phyloP scores from a whole-genome alignment of 2,113 vertebrate genomes.

The Tachysurus fulvidraco region DNA sequence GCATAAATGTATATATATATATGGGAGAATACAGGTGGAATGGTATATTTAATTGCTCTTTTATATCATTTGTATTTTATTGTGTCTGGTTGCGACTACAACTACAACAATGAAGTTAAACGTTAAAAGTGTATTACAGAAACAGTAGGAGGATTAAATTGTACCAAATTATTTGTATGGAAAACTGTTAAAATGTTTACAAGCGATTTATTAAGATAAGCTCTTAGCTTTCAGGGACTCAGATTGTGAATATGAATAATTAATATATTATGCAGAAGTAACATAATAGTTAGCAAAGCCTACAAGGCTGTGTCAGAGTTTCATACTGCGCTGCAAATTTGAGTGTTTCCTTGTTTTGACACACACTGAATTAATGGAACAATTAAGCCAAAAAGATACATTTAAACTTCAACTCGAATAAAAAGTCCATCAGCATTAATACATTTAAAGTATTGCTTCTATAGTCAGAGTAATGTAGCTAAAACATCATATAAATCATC shows the following conservation, averaged over 20 bases:
- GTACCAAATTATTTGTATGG: neutral
- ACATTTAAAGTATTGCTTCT: neutral
- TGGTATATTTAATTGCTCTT: neutral
- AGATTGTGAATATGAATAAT: slow-evolving; percentile 31
- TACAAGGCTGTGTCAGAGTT: neutral
- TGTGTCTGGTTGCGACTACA: neutral
- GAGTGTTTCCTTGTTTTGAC: neutral
- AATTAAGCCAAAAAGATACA: neutral
- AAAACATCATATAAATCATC: neutral
- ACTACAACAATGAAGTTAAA: neutral
- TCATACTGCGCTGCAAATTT: neutral
- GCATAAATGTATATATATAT: neutral
- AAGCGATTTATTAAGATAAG: neutral
- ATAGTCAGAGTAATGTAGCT: neutral
- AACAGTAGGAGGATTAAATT: neutral
- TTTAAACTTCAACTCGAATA: neutral
- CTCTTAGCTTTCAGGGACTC: neutral
- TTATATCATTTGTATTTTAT: neutral
- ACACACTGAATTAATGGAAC: neutral
- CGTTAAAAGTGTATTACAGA: neutral
- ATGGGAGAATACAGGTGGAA: neutral
- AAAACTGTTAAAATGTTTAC: slow-evolving; percentile 11
- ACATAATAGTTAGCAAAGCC: neutral
- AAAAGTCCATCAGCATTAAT: neutral
- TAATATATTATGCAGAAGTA: slow-evolving; percentile 26